Evolutionary conservation across 37 sponge, comb jelly and placozoan species (phyloP).

Genomic region (Bolinopsis microptera): DNA sequence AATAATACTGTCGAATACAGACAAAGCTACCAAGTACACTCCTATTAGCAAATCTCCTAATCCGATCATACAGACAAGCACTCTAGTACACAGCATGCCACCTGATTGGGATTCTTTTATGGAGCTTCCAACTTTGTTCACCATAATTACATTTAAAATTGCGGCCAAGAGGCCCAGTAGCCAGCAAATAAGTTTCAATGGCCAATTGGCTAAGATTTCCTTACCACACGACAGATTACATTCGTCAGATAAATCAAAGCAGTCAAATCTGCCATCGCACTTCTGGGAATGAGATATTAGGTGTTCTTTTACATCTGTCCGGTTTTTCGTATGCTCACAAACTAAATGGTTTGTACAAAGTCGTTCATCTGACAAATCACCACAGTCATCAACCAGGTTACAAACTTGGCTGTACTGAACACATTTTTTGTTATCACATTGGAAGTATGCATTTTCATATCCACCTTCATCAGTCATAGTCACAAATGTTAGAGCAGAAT

Average conservation of each 20-base stretch:
- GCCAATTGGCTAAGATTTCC: background rate
- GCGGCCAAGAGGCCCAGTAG: background rate
- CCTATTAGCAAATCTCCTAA: too few relatives aligned
- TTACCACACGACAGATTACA: background rate
- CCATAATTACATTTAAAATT: background rate
- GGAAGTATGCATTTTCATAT: background rate
- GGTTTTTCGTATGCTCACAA: background rate
- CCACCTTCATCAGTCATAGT: background rate
- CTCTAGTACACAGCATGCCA: too few relatives aligned
- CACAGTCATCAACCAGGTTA: conserved; percentile 1
- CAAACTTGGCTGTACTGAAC: background rate
- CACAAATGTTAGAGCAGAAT: background rate
- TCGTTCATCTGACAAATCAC: background rate
- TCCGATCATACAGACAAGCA: too few relatives aligned
- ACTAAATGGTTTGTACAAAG: background rate
- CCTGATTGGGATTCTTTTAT: too few relatives aligned
- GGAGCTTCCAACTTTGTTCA: too few relatives aligned
- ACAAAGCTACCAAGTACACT: too few relatives aligned
- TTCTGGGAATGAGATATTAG: background rate
- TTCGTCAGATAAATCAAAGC: background rate
- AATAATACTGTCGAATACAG: too few relatives aligned
- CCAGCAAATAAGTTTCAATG: background rate
- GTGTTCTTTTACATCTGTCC: background rate
- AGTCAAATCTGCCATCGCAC: background rate
- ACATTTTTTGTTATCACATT: background rate